Conservation (phyloP, 2,888 invertebrate genomes). For the Ennomos fuscantarius region DNA sequence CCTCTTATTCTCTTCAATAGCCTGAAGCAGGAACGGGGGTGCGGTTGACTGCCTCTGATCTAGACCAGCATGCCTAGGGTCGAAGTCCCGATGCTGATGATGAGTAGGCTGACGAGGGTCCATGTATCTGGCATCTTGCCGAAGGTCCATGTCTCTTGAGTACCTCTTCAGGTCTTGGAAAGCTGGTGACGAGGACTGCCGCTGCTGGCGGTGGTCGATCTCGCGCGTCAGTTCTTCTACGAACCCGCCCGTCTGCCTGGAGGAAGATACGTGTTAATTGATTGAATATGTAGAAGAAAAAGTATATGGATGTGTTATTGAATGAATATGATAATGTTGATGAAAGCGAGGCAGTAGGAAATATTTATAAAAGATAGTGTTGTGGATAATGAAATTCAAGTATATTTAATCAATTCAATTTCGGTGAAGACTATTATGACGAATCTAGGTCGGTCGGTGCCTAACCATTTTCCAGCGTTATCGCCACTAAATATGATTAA, state of each 20-base stretch:
- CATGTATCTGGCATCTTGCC: conserved; percentile 1
- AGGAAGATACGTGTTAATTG: conserved; percentile 53
- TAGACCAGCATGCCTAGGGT: conserved; percentile 10
- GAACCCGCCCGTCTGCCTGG: conserved; percentile 81
- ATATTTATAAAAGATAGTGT: no score
- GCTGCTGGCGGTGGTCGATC: conserved; percentile 65
- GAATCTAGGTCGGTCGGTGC: no score
- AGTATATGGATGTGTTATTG: background rate
- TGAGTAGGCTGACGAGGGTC: background rate
- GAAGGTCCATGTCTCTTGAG: conserved; percentile 2
- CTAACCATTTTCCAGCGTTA: no score
- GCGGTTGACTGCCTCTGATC: conserved; percentile 41
- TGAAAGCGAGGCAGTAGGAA: no score
- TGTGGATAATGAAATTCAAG: no score
- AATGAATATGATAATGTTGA: no score
- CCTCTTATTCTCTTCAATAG: conserved; percentile 72
- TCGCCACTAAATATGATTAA: no score
- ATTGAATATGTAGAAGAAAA: conserved; percentile 3
- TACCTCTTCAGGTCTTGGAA: conserved; percentile 15
- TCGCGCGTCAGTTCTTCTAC: conserved; percentile 73
- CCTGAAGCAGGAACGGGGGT: conserved; percentile 75
- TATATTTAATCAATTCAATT: no score
- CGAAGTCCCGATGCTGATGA: conserved; percentile 10
- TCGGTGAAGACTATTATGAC: no score
- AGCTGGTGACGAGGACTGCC: conserved; percentile 37